Conservation (phyloP, 2,113 vertebrate species). For the Hyperopisus bebe region DNA sequence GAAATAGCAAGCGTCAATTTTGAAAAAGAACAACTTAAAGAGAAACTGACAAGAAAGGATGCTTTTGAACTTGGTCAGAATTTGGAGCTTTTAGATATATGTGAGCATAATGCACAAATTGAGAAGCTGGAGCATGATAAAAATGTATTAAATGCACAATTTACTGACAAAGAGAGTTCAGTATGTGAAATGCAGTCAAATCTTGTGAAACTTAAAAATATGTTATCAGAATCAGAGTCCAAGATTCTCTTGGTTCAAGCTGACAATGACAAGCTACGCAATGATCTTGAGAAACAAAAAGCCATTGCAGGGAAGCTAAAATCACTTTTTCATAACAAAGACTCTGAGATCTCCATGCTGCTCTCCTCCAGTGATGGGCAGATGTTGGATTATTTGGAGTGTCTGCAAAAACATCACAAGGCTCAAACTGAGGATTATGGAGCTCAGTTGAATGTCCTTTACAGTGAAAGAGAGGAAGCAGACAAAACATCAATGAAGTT, state of each 20-base stretch:
- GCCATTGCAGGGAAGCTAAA: conserved; percentile 69
- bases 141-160: conserved; percentile 45
- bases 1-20: conserved; percentile 44
- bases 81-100: conserved; percentile 51
- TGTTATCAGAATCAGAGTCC: conserved; percentile 51
- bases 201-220: conserved; percentile 55
- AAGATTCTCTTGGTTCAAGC: conserved; percentile 53
- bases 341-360: conserved; percentile 72
- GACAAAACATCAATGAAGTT: conserved; percentile 51
- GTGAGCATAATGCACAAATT: conserved; percentile 51
- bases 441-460: conserved; percentile 52
- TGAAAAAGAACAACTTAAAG: conserved; percentile 56
- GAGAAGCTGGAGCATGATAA: conserved; percentile 60
- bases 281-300: conserved; percentile 68
- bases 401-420: conserved; percentile 65
- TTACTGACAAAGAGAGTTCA: conserved; percentile 48
- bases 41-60: conserved; percentile 45
- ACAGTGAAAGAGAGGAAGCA: conserved; percentile 52
- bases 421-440: conserved; percentile 62
- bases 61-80: conserved; percentile 46
- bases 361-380: conserved; percentile 71
- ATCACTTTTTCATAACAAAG: conserved; percentile 69
- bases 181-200: conserved; percentile 46
- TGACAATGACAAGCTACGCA: conserved; percentile 51
- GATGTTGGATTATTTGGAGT: conserved; percentile 68